These are phyloP conservation scores for Physella acuta DNA, from an alignment of 1,140 invertebrate genomes.

Conservation along the genomic window DNA sequence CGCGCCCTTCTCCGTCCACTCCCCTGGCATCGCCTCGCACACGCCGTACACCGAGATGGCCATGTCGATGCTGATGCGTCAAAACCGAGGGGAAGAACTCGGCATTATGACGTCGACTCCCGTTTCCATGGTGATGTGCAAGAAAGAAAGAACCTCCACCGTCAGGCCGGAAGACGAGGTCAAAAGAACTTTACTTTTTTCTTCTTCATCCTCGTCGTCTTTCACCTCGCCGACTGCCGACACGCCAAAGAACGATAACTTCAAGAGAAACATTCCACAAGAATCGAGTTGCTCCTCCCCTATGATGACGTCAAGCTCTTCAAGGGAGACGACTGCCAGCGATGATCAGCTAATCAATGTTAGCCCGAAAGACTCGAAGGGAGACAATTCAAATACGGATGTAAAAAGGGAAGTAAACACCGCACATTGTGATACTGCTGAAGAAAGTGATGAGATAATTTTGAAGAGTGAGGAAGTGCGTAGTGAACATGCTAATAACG, in stretches of 20 bases:
- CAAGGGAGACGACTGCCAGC: background rate
- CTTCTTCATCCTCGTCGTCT: constrained; percentile 14
- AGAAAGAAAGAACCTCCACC: background rate
- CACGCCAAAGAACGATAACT: background rate
- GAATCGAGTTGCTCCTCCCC: constrained; percentile 9
- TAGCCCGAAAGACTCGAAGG: no score
- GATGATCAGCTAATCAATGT: no score
- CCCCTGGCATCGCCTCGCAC: background rate
- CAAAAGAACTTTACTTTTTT: background rate
- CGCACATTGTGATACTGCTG: no score
- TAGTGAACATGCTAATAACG: no score
- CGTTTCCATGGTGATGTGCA: background rate
- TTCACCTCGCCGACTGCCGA: background rate
- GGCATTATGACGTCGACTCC: constrained; percentile 19
- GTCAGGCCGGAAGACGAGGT: background rate
- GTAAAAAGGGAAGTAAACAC: no score
- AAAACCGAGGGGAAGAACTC: background rate
- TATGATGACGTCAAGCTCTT: background rate
- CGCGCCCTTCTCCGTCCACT: constrained; percentile 21
- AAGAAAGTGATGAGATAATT: no score
- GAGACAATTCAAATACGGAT: no score
- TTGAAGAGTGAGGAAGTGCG: no score
- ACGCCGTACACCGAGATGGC: background rate
- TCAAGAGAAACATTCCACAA: background rate
- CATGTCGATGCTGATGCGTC: background rate